A percentile compares a stretch with the other conserved stretches of the same genome.
Evolutionary conservation across 2,113 vertebrate genomes (phyloP).

Genomic region (Oophaga pumilio): DNA sequence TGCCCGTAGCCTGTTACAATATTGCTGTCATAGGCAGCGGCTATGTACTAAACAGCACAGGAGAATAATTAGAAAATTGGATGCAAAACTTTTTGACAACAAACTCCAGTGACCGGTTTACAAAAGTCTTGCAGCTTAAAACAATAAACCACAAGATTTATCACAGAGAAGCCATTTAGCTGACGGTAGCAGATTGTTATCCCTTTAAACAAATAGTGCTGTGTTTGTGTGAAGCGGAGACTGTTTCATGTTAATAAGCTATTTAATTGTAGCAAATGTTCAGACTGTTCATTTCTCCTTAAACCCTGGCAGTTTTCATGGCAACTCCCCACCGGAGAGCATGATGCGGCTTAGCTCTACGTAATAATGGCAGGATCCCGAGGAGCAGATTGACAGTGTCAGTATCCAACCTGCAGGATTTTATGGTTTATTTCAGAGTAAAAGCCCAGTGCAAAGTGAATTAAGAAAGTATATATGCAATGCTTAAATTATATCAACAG

Average conservation of each 20-base stretch:
- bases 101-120: background rate
- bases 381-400: background rate
- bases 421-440: background rate
- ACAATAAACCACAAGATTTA: slow-evolving; percentile 40
- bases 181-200: slow-evolving; percentile 40
- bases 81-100: background rate
- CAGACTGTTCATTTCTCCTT: slow-evolving; percentile 37
- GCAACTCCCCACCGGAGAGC: slow-evolving; percentile 19
- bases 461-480: background rate
- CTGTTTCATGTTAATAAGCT: slow-evolving; percentile 42
- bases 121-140: background rate
- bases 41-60: background rate
- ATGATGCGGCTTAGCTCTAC: background rate
- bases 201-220: slow-evolving; percentile 48
- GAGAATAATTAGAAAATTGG: background rate
- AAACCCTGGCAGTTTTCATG: slow-evolving; percentile 39
- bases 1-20: background rate
- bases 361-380: slow-evolving; percentile 5
- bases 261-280: slow-evolving; percentile 42
- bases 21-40: background rate
- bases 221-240: slow-evolving; percentile 33
- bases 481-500: background rate
- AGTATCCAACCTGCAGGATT: background rate
- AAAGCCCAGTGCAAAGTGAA: background rate
- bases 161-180: slow-evolving; percentile 43